phyloP scores from a whole-genome alignment of 2,113 vertebrate species.

The Centropristis striata region DNA sequence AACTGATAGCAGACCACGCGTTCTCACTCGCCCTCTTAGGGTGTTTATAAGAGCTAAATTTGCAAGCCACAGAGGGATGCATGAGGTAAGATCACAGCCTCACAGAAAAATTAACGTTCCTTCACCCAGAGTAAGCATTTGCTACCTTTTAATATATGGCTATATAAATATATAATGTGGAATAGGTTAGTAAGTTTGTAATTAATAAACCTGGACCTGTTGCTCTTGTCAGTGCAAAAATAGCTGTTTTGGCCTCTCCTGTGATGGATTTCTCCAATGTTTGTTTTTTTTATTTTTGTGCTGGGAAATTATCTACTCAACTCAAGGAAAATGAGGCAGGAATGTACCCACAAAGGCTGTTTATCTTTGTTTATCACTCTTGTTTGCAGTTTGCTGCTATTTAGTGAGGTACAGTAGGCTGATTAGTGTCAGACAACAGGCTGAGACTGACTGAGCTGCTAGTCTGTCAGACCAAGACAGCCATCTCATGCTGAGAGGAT shows the following conservation, averaged over 20 bases:
- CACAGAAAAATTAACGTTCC: background rate
- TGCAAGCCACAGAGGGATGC: background rate
- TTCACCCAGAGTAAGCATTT: background rate
- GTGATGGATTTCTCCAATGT: background rate
- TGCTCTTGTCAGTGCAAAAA: background rate
- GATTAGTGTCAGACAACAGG: slow-evolving; percentile 17
- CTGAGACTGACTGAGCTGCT: slow-evolving; percentile 23
- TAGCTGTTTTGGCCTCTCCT: background rate
- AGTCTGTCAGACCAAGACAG: slow-evolving; percentile 8
- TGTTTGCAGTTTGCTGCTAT: background rate
- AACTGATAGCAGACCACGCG: background rate
- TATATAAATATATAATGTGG: background rate
- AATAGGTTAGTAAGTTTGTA: background rate
- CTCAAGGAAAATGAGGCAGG: too few relatives aligned
- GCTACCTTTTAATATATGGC: background rate
- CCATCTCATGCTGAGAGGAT: slow-evolving; percentile 4
- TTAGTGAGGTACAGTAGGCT: background rate
- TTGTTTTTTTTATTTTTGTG: background rate
- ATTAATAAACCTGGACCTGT: background rate
- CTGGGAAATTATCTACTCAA: background rate
- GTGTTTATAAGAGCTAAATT: background rate
- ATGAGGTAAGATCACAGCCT: slow-evolving; percentile 29
- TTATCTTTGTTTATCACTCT: background rate
- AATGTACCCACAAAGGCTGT: background rate
- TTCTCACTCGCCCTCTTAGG: background rate